Base-by-base conservation (phyloP, 2,888 invertebrate species). In the Allophyes oxyacanthae region DNA sequence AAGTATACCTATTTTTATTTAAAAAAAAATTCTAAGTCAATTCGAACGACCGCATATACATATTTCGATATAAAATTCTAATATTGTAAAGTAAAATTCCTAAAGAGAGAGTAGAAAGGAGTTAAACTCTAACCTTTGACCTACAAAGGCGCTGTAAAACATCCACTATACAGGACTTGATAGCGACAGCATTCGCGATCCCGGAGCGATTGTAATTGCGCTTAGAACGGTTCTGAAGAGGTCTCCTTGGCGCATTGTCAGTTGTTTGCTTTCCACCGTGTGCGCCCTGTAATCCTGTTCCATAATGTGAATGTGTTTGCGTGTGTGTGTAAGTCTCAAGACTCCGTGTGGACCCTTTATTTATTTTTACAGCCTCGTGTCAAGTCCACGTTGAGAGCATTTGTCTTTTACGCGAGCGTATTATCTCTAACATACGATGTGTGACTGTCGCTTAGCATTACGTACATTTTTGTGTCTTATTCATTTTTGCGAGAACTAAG, bases 291-390 rank as follows among this genome's bases (percentile, higher is more conserved):
- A 72, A 78, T 80, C 72, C 66, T 58, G 59, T 72, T 73, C 64
- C 61, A 62, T 78, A 72, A 59, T 65, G 64, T 72, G 70, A n/a
- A 33, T 34, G 43, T 52, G 44, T 45, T 36, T 36, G 30, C 62
- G 64, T 72, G 69, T 77, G 68, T 75, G 73, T 71, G 75, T 58
- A 62, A 56, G 65, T 77, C 77, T 77, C 72, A 80, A 79, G 79
- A 75, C 59, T 69, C 57, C 62, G 68, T 70, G 72, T 72, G 75
- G 78, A 77, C 79, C 81, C 82, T 87, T 86, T 86, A 87, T 87
- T 87, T 86, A 87, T 87, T 87, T 87, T 87, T 86, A 87, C 86
- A 85, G 74, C 83, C 83, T 76, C 79, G 64, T 83, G 88, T 88
- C 88, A 87, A 84, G 84, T 82, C 84, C 88, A 88, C 83, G 83